Conservation (phyloP, 2,113 vertebrate species). For the Cinclus cinclus region DNA sequence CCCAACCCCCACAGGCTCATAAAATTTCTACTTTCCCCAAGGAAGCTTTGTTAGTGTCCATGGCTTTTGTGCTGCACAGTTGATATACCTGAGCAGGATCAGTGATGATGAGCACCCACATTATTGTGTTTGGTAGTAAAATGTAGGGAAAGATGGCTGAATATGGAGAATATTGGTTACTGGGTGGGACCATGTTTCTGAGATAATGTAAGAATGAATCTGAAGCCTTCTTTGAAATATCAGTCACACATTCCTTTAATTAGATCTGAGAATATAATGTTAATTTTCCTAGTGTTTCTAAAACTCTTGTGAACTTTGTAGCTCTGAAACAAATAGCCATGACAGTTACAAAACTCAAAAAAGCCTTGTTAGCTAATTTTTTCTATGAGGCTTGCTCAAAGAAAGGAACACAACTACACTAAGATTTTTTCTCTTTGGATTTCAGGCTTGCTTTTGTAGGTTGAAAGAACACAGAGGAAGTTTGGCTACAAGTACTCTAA, state of each 20-base stretch:
- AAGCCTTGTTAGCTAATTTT: background rate
- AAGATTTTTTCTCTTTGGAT: background rate
- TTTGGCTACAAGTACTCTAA: background rate
- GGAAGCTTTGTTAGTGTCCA: background rate
- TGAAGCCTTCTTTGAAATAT: background rate
- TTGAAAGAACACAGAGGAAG: background rate
- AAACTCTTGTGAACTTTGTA: background rate
- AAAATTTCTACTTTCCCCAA: background rate
- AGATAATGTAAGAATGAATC: background rate
- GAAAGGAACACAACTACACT: background rate
- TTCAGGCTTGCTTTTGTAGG: background rate
- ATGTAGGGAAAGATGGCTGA: background rate
- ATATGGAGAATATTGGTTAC: background rate
- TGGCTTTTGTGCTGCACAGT: background rate
- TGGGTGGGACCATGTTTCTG: background rate
- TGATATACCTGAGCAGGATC: background rate
- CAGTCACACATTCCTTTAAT: background rate
- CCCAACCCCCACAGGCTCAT: background rate
- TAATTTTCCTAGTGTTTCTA: background rate
- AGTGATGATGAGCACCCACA: accelerated
- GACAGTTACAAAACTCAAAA: background rate
- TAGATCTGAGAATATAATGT: background rate
- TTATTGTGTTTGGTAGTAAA: background rate
- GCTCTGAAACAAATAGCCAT: background rate
- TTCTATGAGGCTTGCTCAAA: background rate